A percentile compares a stretch with the other conserved stretches of the same genome.
These are phyloP conservation scores for Margaritifera margaritifera DNA, from an alignment of 2,888 invertebrate genomes.

Conservation along the genomic window DNA sequence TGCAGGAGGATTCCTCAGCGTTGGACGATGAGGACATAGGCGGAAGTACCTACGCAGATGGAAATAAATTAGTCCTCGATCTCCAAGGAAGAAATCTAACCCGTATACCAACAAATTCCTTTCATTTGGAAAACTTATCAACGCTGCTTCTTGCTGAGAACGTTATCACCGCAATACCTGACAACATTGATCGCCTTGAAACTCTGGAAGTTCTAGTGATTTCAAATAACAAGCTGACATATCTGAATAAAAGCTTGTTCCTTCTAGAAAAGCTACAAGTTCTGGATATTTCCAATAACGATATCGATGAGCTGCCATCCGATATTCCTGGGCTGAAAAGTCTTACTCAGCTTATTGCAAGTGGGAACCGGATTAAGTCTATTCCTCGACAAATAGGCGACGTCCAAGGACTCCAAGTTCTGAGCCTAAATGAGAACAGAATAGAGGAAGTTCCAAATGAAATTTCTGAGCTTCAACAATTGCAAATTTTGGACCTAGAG, in stretches of 20 bases:
- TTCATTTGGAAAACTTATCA: slow-evolving; percentile 47
- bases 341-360: slow-evolving; percentile 54
- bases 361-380: slow-evolving; percentile 52
- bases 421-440: slow-evolving; percentile 62
- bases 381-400: slow-evolving; percentile 59
- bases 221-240: slow-evolving; percentile 52
- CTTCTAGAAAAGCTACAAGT: slow-evolving; percentile 48
- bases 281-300: slow-evolving; percentile 64
- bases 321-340: slow-evolving; percentile 48
- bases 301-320: slow-evolving; percentile 51
- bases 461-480: slow-evolving; percentile 50
- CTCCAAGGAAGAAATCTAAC: slow-evolving; percentile 39
- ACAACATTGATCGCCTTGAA: slow-evolving; percentile 49
- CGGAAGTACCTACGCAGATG: slow-evolving; percentile 42
- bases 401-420: slow-evolving; percentile 44
- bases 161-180: slow-evolving; percentile 55
- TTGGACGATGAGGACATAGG: slow-evolving; percentile 40
- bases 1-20: slow-evolving; percentile 20
- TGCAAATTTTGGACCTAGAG: slow-evolving; percentile 62
- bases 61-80: slow-evolving; percentile 49
- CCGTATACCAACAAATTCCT: slow-evolving; percentile 47
- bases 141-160: slow-evolving; percentile 60
- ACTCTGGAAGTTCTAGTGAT: slow-evolving; percentile 56
- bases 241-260: slow-evolving; percentile 48
- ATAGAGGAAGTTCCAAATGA: slow-evolving; percentile 56